Base-by-base conservation (phyloP, 1,140 invertebrate genomes). In the Hypothenemus hampei region DNA sequence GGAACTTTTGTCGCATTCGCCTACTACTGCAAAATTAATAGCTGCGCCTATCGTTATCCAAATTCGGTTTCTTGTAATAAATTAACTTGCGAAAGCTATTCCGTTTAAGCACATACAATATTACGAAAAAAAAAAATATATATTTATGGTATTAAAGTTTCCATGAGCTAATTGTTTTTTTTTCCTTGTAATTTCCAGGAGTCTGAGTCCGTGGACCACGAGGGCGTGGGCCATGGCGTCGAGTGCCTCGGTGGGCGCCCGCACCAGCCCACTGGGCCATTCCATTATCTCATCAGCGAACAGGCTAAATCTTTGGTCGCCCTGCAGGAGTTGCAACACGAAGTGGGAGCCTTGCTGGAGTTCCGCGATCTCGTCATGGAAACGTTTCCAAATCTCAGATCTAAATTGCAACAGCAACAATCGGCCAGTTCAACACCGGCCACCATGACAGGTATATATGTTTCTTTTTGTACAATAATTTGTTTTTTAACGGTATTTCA, bases 341-440 rank as follows among this genome's bases (percentile, higher is more conserved):
- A 91, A 76, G 89, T 92, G 73, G 87, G 87, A 39, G 87, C 87
- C 56, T 73, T 92, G 53, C 81, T 91, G 71, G 88, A 91, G 73
- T 92, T 92, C 71, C 84, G 89, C 74, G 87, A 91, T 74, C 80
- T 91, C 78, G 88, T 92, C 77, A 89, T 91, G 79, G 87, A 91
- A 79, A 87, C 88, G 58, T 91, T 91, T 76, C 89, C 89, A 60
- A 89, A 91, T 77, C 81, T 91, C 66, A 82, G 87, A 67, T 82
- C 82, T 64, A 89, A 90, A 77, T 82, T 89, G 82, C 44, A 46
- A 3, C 53, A 55, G 16, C 53, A 55, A 21, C 24, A 31, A 6
- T 76, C 77, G 81, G 69, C 73, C 56, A 68, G 69, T 24, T 72
- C 73, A n/a, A 74, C 73, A 54, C 69, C 73, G 13, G 70, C 57